Conservation (phyloP, 2,888 invertebrate species). For the Synanthedon vespiformis region DNA sequence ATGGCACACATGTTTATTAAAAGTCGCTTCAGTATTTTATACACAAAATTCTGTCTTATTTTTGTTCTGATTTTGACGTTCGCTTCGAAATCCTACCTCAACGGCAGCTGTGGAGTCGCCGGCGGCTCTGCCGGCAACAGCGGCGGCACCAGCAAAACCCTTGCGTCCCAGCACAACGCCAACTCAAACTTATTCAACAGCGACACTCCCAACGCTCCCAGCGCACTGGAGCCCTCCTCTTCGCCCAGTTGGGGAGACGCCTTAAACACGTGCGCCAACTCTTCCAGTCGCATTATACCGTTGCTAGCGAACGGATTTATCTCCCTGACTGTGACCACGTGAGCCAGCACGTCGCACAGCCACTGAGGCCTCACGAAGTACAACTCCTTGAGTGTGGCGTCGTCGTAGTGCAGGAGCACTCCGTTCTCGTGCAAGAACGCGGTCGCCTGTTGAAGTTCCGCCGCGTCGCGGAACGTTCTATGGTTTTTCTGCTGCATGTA, state of each 20-base stretch:
- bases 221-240: constrained; percentile 7
- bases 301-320: constrained; percentile 94
- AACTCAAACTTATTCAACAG: constrained; percentile 97
- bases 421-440: constrained; percentile 98
- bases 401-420: constrained; percentile 94
- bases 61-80: too few relatives aligned
- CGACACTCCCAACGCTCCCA: constrained; percentile 84
- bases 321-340: constrained; percentile 96
- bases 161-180: constrained; percentile 94
- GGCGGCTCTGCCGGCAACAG: constrained; percentile 78
- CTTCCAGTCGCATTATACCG: constrained; percentile 94
- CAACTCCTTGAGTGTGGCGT: constrained; percentile 91
- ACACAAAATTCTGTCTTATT: too few relatives aligned
- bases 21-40: too few relatives aligned
- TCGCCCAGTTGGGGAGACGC: constrained; percentile 82
- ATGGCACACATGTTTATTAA: too few relatives aligned
- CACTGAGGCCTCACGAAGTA: constrained; percentile 98
- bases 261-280: constrained; percentile 92
- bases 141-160: constrained; percentile 92
- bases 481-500: constrained; percentile 78
- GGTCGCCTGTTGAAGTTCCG: constrained; percentile 95
- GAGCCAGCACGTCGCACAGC: constrained; percentile 97
- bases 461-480: constrained; percentile 84
- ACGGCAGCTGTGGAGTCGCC: constrained; percentile 23
- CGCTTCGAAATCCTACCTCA: too few relatives aligned